Evolutionary conservation across 2,797 vertebrate species (phyloP), one percentile per base, ranked within the genome.

Genomic region (Ctenopoma multispine): DNA sequence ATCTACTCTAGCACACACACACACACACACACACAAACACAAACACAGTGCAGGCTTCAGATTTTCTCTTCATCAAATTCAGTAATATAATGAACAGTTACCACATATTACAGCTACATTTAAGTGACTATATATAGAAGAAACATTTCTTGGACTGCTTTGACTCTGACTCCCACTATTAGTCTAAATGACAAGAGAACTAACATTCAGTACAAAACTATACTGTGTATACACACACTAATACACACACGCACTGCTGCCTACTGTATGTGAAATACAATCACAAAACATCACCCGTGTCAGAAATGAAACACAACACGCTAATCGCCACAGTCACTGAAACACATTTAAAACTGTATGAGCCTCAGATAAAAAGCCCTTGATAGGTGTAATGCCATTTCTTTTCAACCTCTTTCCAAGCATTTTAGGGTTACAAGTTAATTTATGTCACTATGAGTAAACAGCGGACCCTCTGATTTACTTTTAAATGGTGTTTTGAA

Each of bases 401-500:
- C 9, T 4, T 69, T 41, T 7, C 66, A 62, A 43, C 15, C 41
- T 51, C 9, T 5, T 69, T 41, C 7, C 66, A 62, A 43, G 5
- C 41, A 72, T 51, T 81, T 67, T 68, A 53, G 69, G 67, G 65
- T 34, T 34, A 8, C 5, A 31, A 84, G 81, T 88, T 85, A 38
- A 92, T 90, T 82, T 77, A 62, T 77, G 82, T 83, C 75, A 69
- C 50, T 64, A 21, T 54, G 56, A 75, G 76, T 67, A 43, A 80
- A 83, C 23, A 59, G 57, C 60, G 64, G 50, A 54, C 48, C 48
- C 54, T 69, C 70, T 89, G 91, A 92, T 90, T 64, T 57, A 48
- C 65, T 73, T 47, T 63, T 88, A 91, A 91, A 88, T 91, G 83
- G 79, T 81, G 65, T 78, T 87, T 79, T 88, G 82, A 92, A 90